Conservation (phyloP, 2,113 vertebrate genomes). For the Stegastes partitus region DNA sequence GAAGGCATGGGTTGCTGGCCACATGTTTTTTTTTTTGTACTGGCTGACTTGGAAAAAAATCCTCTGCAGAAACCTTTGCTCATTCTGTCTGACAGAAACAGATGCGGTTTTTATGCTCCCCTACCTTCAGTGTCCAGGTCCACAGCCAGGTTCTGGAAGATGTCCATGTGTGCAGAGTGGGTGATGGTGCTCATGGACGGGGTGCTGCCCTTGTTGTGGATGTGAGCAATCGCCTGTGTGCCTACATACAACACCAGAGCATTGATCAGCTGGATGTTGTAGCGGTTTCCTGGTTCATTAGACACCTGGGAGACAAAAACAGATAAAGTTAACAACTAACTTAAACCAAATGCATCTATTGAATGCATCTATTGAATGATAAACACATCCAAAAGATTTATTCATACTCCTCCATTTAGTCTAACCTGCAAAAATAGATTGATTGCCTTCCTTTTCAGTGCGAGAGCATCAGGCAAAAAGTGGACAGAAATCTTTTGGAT, state of each 20-base stretch:
- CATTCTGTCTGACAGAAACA: background rate
- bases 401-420: too few species aligned
- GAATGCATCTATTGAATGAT: too few species aligned
- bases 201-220: conserved; percentile 99
- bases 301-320: conserved; percentile 88
- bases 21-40: too few species aligned
- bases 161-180: conserved; percentile 99
- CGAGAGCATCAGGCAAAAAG: too few species aligned
- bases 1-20: too few species aligned
- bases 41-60: too few species aligned
- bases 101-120: background rate
- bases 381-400: too few species aligned
- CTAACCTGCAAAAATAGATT: too few species aligned
- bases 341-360: too few species aligned
- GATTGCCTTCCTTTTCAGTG: too few species aligned
- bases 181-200: conserved; percentile 99
- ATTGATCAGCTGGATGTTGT: conserved; percentile 99
- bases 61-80: background rate
- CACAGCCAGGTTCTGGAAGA: conserved; percentile 99
- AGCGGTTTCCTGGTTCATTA: conserved; percentile 97
- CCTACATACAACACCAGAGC: conserved; percentile 98
- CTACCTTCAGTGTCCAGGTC: conserved; percentile 98
- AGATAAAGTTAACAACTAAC: background rate
- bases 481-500: too few species aligned
- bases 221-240: conserved; percentile 98